Percentiles rank a stretch among this genome's conserved stretches.
Conservation (phyloP, 1,140 invertebrate species). For the Drosophila fuyamai region DNA sequence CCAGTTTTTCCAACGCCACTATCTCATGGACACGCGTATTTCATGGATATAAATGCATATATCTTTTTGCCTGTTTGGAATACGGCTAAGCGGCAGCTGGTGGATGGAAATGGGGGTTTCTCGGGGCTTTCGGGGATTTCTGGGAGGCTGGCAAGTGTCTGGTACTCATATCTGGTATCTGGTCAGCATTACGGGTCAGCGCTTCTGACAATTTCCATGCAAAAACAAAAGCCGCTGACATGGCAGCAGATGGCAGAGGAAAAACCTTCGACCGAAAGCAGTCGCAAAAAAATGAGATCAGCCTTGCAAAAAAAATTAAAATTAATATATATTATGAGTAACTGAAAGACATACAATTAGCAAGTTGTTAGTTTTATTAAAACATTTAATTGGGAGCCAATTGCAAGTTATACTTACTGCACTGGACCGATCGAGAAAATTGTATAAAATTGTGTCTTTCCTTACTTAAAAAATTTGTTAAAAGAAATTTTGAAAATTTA, state of each 20-base stretch:
- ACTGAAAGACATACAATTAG: background rate
- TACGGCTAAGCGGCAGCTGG: constrained; percentile 21
- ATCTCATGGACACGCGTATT: constrained; percentile 5
- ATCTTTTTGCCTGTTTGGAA: constrained; percentile 4
- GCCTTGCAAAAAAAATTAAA: background rate
- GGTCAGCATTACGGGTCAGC: constrained; percentile 64
- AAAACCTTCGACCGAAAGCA: constrained; percentile 15
- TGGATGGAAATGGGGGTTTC: background rate
- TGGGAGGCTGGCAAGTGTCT: background rate
- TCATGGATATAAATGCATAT: background rate
- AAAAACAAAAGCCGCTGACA: constrained; percentile 65
- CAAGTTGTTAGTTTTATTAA: background rate
- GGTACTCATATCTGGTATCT: constrained; percentile 32
- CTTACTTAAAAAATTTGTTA: too few species aligned
- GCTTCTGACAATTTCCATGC: constrained; percentile 60
- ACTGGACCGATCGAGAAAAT: too few species aligned
- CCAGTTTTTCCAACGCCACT: constrained; percentile 2
- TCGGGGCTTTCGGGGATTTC: background rate
- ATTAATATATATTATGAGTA: constrained; percentile 10
- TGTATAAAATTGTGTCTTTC: too few species aligned
- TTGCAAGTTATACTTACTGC: too few species aligned
- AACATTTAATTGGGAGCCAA: too few species aligned
- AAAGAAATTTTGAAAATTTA: too few species aligned
- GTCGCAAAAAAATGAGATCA: constrained; percentile 8
- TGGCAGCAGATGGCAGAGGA: constrained; percentile 60